These are phyloP conservation scores for Panthera uncia DNA, from an alignment of 2,113 vertebrate species.

Conservation along the genomic window DNA sequence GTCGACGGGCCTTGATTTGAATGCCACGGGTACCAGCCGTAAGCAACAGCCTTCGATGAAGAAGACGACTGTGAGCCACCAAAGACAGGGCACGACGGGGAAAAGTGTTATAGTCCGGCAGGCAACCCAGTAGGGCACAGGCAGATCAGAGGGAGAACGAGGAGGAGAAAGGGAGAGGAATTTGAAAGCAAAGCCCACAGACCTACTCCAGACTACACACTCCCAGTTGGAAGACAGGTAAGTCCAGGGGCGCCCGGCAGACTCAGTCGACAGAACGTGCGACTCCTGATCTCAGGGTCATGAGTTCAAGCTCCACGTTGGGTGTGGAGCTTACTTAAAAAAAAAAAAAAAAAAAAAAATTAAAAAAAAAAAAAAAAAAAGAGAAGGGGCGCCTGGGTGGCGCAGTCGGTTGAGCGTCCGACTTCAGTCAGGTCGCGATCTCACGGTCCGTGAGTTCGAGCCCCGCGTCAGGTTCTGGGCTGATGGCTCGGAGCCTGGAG, in stretches of 20 bases:
- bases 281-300: background rate
- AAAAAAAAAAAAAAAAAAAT: background rate
- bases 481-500: too few species aligned
- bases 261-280: background rate
- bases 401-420: too few species aligned
- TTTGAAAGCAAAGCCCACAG: background rate
- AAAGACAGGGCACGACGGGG: fast-evolving
- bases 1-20: background rate
- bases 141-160: background rate
- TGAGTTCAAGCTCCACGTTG: background rate
- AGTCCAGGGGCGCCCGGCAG: too few species aligned
- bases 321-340: background rate
- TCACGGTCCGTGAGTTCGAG: too few species aligned
- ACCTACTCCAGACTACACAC: background rate
- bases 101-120: background rate
- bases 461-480: too few species aligned
- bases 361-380: too few species aligned
- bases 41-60: background rate
- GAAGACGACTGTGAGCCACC: background rate
- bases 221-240: background rate
- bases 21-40: background rate
- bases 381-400: too few species aligned
- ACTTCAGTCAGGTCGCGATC: too few species aligned
- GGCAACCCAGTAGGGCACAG: background rate
- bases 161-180: background rate